These are phyloP conservation scores for Tiliacea aurago DNA, from an alignment of 2,888 invertebrate species.

Conservation along the genomic window DNA sequence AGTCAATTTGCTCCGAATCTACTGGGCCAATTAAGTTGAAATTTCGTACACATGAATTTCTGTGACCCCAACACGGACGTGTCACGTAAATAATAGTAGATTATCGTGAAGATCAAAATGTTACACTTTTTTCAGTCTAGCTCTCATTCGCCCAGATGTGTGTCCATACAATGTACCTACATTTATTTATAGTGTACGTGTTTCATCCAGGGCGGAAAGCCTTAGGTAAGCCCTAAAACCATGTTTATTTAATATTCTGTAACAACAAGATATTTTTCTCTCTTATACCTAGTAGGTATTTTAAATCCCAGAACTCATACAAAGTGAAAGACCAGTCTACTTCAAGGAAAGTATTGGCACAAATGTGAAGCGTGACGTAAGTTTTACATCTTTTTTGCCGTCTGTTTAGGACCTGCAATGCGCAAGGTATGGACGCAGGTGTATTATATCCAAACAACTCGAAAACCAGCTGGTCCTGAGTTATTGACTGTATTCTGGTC, in stretches of 20 bases:
- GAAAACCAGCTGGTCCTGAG: conserved; percentile 4
- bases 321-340: not conserved
- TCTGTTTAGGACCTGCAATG: conserved; percentile 21
- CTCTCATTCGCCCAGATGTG: no score
- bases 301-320: not conserved
- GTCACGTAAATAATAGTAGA: no score
- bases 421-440: conserved; percentile 34
- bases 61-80: no score
- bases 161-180: not conserved
- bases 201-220: not conserved
- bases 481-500: conserved; percentile 8
- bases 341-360: not conserved
- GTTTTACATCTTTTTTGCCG: not conserved
- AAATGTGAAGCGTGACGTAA: not conserved
- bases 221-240: not conserved
- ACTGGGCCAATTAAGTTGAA: no score
- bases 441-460: conserved; percentile 12
- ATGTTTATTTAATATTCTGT: not conserved
- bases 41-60: no score
- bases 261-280: no score
- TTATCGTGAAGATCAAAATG: no score
- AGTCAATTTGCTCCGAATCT: no score
- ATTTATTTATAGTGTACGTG: not conserved
- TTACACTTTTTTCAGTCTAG: no score
- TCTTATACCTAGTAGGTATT: no score